Conservation (phyloP, 2,888 invertebrate species). For the Xanthia icteritia region DNA sequence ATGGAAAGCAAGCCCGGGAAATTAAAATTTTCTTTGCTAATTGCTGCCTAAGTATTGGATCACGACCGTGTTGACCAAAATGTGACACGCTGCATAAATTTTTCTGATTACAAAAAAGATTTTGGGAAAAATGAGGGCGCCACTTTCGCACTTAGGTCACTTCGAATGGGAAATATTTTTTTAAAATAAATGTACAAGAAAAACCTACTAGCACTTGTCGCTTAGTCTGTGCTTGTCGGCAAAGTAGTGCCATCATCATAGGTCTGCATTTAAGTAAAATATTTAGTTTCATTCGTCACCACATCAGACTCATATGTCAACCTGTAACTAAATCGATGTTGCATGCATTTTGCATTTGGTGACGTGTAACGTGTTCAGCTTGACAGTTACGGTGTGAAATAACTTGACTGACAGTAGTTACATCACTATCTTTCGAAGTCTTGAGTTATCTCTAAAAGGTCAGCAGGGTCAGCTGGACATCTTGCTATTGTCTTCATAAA, state of each 20-base stretch:
- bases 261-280: too few species aligned
- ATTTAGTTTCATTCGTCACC: too few species aligned
- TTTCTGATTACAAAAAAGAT: too few species aligned
- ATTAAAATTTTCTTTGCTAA: not conserved
- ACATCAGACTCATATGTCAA: too few species aligned
- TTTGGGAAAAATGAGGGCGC: too few species aligned
- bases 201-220: too few species aligned
- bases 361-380: slow-evolving; percentile 46
- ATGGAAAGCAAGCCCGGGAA: not conserved
- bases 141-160: too few species aligned
- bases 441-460: slow-evolving; percentile 75
- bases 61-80: not conserved
- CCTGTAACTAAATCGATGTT: not conserved
- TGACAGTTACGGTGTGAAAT: slow-evolving; percentile 31
- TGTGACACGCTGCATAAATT: not conserved
- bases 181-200: too few species aligned
- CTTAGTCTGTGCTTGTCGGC: too few species aligned
- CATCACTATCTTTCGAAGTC: slow-evolving; percentile 42
- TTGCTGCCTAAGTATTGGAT: not conserved
- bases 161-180: too few species aligned
- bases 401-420: slow-evolving; percentile 46
- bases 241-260: too few species aligned
- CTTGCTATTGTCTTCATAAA: slow-evolving; percentile 56
- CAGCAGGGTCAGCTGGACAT: slow-evolving; percentile 79
- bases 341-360: slow-evolving; percentile 7